phyloP scores from a whole-genome alignment of 1,140 invertebrate genomes.

The Oscheius sp. region DNA sequence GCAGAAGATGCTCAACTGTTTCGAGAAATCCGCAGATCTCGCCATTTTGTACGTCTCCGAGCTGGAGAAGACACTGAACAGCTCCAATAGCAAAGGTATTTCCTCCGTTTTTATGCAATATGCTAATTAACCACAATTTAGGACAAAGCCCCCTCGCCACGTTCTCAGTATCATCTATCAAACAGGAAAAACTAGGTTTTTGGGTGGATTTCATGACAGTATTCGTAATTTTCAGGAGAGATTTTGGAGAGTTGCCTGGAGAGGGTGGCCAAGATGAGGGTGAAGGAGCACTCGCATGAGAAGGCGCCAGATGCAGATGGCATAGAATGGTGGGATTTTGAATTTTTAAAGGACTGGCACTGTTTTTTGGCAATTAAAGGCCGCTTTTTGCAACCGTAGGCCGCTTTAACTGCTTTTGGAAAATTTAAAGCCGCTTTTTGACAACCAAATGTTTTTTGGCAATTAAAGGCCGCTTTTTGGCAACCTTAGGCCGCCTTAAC shows the following conservation, averaged over 20 bases:
- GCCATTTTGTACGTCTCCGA: conserved; percentile 40
- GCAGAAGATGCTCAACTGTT: conserved; percentile 32
- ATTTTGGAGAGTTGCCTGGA: conserved; percentile 34
- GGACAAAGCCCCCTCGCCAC: not conserved
- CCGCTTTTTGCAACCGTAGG: too few relatives aligned
- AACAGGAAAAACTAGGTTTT: not conserved
- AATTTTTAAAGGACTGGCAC: too few relatives aligned
- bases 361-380: too few relatives aligned
- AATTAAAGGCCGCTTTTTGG: too few relatives aligned
- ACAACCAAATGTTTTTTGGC: too few relatives aligned
- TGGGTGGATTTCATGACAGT: not conserved
- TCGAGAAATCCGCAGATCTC: conserved; percentile 41
- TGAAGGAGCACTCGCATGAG: conserved; percentile 15
- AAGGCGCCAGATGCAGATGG: conserved; percentile 30
- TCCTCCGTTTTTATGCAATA: not conserved
- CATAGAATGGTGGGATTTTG: conserved; percentile 32
- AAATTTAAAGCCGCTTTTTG: too few relatives aligned
- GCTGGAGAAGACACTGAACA: conserved; percentile 38
- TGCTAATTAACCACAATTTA: not conserved
- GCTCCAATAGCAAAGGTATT: conserved; percentile 13
- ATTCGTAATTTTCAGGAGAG: conserved; percentile 30
- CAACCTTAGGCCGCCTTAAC: too few relatives aligned
- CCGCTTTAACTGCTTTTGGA: too few relatives aligned
- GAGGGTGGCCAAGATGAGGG: conserved; percentile 30
- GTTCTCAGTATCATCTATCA: not conserved